Evolutionary conservation across 2,888 invertebrate genomes (phyloP).

Genomic region (Mimas tiliae): DNA sequence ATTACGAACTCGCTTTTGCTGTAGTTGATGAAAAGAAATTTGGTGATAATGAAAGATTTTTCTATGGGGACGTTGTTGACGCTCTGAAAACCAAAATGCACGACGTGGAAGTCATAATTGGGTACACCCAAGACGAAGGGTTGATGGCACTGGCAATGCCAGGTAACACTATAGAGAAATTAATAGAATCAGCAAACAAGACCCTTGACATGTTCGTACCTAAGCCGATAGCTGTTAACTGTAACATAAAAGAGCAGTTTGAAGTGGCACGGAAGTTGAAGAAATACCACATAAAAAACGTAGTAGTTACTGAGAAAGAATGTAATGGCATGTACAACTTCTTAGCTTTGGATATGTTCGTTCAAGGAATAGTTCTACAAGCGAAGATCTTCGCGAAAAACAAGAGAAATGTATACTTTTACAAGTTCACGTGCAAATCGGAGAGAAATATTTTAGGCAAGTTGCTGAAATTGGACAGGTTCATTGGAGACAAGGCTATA

Average conservation of each 20-base stretch:
- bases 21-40: conserved; percentile 58
- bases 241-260: conserved; percentile 49
- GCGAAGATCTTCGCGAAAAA: conserved; percentile 45
- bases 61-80: conserved; percentile 56
- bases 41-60: conserved; percentile 56
- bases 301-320: conserved; percentile 43
- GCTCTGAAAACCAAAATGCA: conserved; percentile 74
- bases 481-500: conserved; percentile 39
- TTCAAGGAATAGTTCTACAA: conserved; percentile 45
- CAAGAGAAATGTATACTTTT: conserved; percentile 54
- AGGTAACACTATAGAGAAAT: conserved; percentile 36
- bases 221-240: conserved; percentile 44
- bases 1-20: conserved; percentile 45
- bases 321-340: conserved; percentile 45
- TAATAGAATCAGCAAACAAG: conserved; percentile 46
- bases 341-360: conserved; percentile 47
- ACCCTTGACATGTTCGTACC: conserved; percentile 58
- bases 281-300: conserved; percentile 53
- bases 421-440: conserved; percentile 59
- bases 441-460: conserved; percentile 53
- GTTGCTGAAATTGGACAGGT: conserved; percentile 35
- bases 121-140: conserved; percentile 89
- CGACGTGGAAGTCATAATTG: conserved; percentile 87
- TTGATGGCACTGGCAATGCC: conserved; percentile 40
- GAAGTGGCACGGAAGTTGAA: conserved; percentile 52